These are phyloP conservation scores for Monomorium pharaonis DNA, from an alignment of 1,140 invertebrate genomes.

Conservation along the genomic window DNA sequence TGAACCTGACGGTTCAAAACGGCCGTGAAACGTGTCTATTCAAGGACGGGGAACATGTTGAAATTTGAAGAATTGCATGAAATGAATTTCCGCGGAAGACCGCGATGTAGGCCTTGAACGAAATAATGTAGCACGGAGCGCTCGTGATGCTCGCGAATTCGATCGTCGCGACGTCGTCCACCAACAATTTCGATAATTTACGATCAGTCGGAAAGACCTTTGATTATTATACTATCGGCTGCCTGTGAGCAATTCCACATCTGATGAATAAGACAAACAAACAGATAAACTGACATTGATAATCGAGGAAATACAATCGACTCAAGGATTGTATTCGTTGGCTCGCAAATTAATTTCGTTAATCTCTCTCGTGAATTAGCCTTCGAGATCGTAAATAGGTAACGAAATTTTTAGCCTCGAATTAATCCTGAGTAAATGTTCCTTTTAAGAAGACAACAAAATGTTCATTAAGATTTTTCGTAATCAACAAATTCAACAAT, in stretches of 20 bases:
- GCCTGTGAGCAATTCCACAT: not conserved
- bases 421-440: not conserved
- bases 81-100: slow-evolving; percentile 17
- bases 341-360: slow-evolving; percentile 31
- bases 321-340: slow-evolving; percentile 11
- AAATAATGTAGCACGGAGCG: not conserved
- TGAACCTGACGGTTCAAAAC: not conserved
- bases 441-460: not conserved
- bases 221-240: not conserved
- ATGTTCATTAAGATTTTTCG: not conserved
- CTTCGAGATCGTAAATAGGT: not conserved
- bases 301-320: not conserved
- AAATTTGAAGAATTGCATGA: slow-evolving; percentile 31
- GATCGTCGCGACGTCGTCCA: slow-evolving; percentile 24
- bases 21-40: not conserved
- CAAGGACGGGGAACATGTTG: not conserved
- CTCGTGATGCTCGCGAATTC: not conserved
- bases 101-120: not conserved
- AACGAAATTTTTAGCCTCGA: not conserved
- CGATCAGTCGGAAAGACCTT: not conserved
- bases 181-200: slow-evolving; percentile 42
- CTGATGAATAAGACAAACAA: slow-evolving; percentile 24
- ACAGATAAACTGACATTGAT: slow-evolving; percentile 14
- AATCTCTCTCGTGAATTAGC: not conserved
- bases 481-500: not conserved